These are phyloP conservation scores for Anolis apletophallus DNA, from an alignment of 2,797 vertebrate genomes.

Conservation along the genomic window DNA sequence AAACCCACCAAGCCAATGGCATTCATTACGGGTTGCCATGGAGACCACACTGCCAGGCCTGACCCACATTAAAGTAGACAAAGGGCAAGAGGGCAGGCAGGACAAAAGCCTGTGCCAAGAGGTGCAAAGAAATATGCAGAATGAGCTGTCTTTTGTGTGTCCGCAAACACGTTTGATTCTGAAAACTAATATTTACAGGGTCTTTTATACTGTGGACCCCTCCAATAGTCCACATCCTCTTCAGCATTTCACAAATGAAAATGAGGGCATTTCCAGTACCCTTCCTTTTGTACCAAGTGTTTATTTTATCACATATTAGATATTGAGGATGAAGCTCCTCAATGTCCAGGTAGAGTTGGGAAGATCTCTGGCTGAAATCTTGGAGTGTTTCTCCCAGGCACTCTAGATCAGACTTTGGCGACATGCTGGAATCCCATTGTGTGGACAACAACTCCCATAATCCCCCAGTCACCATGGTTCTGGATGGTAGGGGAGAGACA, in stretches of 20 bases:
- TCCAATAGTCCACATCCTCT: background rate
- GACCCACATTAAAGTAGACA: conserved; percentile 76
- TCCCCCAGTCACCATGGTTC: too few species aligned
- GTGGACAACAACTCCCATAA: too few species aligned
- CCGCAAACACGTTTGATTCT: background rate
- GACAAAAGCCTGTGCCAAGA: conserved; percentile 52
- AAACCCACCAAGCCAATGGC: conserved; percentile 74
- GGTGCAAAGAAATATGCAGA: background rate
- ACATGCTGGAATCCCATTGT: too few species aligned
- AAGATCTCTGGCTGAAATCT: too few species aligned
- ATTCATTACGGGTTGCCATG: conserved; percentile 77
- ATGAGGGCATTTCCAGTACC: background rate
- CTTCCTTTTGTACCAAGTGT: too few species aligned
- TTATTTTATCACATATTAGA: background rate
- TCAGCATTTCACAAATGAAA: background rate
- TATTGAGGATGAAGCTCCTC: too few species aligned
- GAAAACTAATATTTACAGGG: background rate
- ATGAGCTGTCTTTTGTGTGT: background rate
- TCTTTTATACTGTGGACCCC: background rate
- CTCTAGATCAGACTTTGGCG: too few species aligned
- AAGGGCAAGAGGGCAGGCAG: conserved; percentile 68
- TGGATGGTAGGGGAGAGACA: too few species aligned
- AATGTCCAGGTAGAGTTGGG: too few species aligned
- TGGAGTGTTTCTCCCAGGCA: too few species aligned
- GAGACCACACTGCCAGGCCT: conserved; percentile 73